Evolutionary conservation across 2,888 invertebrate species (phyloP).

Genomic region (Minunthozetes semirufus): DNA sequence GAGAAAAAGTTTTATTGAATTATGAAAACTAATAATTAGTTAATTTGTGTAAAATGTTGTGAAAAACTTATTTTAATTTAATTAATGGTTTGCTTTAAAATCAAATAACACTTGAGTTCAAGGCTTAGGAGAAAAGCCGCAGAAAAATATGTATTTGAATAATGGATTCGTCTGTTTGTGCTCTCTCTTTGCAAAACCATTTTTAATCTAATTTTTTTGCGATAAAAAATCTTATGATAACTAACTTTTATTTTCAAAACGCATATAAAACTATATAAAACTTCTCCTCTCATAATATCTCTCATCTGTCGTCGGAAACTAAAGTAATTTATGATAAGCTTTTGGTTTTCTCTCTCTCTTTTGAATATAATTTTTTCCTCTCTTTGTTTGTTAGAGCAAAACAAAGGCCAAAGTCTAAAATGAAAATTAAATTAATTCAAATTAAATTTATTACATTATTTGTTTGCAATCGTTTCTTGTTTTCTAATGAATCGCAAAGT

Average conservation of each 20-base stretch:
- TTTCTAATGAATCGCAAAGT: neutral
- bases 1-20: neutral
- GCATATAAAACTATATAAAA: neutral
- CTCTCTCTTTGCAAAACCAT: neutral
- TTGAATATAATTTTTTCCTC: neutral
- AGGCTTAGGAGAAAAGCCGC: neutral
- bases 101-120: slow-evolving; percentile 6
- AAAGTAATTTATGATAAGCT: slow-evolving; percentile 28
- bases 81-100: neutral
- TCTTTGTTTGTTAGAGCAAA: too few relatives aligned
- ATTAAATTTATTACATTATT: slow-evolving; percentile 1
- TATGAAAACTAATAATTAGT: neutral
- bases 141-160: slow-evolving; percentile 6
- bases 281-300: neutral
- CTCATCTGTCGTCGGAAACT: slow-evolving; percentile 10
- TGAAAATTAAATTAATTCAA: neutral
- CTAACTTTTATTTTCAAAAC: slow-evolving; percentile 25
- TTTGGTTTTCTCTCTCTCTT: slow-evolving; percentile 1
- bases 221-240: slow-evolving; percentile 25
- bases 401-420: too few relatives aligned
- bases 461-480: neutral
- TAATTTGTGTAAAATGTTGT: neutral
- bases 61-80: neutral
- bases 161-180: neutral
- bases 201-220: slow-evolving; percentile 18